Evolutionary conservation across 2,888 invertebrate genomes (phyloP).

Genomic region (Diachrysia chrysitis): DNA sequence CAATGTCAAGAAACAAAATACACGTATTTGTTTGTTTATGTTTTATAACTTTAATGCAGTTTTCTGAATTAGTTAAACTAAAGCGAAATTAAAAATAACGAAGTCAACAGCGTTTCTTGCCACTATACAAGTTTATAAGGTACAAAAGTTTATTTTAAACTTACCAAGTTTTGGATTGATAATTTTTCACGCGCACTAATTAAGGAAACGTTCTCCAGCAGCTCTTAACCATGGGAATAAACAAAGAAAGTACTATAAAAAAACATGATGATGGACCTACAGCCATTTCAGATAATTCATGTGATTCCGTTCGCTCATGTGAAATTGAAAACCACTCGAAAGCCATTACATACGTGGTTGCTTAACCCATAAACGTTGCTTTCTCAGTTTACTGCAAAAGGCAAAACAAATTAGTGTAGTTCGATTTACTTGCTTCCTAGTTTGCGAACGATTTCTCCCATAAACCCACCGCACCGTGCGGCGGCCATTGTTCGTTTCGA

Average conservation of each 20-base stretch:
- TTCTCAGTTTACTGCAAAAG: constrained; percentile 79
- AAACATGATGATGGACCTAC: constrained; percentile 31
- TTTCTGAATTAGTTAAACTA: background rate
- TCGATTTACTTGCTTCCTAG: constrained; percentile 77
- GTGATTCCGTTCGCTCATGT: constrained; percentile 57
- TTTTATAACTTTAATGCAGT: background rate
- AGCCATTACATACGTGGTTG: constrained; percentile 67
- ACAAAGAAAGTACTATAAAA: constrained; percentile 55
- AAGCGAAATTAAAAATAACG: background rate
- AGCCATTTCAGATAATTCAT: constrained; percentile 54
- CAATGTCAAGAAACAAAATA: constrained; percentile 17
- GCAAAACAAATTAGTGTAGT: constrained; percentile 83
- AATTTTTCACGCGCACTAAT: constrained; percentile 39
- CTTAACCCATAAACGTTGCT: constrained; percentile 71
- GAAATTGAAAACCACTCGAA: constrained; percentile 66
- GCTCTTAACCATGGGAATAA: constrained; percentile 33
- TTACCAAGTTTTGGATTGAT: constrained; percentile 9
- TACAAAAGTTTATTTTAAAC: constrained; percentile 1
- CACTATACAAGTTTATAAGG: background rate
- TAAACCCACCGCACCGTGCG: constrained; percentile 70
- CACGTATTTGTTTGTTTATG: background rate
- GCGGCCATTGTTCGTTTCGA: constrained; percentile 68
- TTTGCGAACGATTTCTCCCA: constrained; percentile 75
- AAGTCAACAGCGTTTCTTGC: no score
- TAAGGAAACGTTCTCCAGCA: constrained; percentile 34